Conservation (phyloP, 2,113 vertebrate genomes). For the Prinia subflava region DNA sequence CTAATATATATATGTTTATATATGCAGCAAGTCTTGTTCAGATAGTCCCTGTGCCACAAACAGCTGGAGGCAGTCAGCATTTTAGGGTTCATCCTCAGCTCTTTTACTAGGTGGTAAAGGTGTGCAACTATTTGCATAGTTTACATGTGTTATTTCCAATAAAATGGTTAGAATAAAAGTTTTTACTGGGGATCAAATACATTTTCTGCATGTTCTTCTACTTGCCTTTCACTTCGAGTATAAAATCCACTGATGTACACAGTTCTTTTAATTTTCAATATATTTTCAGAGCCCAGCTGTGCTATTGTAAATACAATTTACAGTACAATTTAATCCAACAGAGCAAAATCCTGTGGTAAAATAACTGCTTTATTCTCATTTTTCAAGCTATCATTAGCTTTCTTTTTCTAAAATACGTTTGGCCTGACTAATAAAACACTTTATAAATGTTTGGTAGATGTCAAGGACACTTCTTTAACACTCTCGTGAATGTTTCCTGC, state of each 20-base stretch:
- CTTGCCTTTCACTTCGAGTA: neutral
- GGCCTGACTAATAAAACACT: neutral
- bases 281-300: neutral
- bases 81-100: conserved; percentile 20
- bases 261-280: neutral
- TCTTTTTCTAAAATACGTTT: neutral
- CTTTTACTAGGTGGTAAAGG: conserved; percentile 4
- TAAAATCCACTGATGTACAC: neutral
- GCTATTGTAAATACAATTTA: neutral
- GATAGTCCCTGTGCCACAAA: neutral
- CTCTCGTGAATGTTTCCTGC: neutral
- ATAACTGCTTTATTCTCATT: neutral
- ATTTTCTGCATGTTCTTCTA: neutral
- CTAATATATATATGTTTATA: too few species aligned
- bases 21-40: neutral
- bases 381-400: neutral
- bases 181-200: neutral
- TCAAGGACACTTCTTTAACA: neutral
- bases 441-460: neutral
- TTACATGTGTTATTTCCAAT: neutral
- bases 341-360: neutral
- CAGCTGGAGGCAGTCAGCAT: neutral
- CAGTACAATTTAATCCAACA: neutral
- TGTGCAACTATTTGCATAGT: neutral
- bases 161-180: neutral